A percentile compares a stretch with the other conserved stretches of the same genome.
phyloP scores from a whole-genome alignment of 2,113 vertebrate species.

The Nannobrachium achirus region DNA sequence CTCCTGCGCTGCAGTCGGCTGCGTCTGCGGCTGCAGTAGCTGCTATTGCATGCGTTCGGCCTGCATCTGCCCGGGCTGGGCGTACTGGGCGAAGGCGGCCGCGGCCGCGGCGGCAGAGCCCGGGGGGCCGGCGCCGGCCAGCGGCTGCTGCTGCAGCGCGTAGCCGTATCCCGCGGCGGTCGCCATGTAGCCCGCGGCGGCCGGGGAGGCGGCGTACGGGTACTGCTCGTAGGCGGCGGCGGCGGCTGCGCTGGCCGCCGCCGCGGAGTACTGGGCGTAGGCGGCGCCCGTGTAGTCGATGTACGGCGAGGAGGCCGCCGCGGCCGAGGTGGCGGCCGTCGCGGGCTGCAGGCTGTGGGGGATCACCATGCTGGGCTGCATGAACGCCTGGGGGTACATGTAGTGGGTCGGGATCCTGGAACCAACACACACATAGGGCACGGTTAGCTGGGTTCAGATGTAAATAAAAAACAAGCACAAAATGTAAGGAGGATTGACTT shows the following conservation, averaged over 20 bases:
- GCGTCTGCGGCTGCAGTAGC: constrained; percentile 64
- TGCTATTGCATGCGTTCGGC: constrained; percentile 97
- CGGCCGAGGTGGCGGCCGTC: constrained; percentile 78
- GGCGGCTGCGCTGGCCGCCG: constrained; percentile 82
- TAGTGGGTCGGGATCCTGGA: constrained; percentile 97
- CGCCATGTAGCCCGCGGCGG: constrained; percentile 88
- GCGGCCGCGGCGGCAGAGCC: constrained; percentile 87
- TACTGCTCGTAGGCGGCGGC: constrained; percentile 93
- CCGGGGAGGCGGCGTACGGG: constrained; percentile 92
- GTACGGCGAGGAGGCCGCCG: constrained; percentile 89
- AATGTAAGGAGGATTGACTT: too few species aligned
- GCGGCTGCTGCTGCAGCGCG: constrained; percentile 93
- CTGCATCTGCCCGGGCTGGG: constrained; percentile 96
- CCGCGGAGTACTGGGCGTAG: constrained; percentile 93
- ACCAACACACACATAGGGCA: constrained; percentile 42
- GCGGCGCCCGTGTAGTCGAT: constrained; percentile 97
- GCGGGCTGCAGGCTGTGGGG: constrained; percentile 80
- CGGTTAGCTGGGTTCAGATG: constrained; percentile 40
- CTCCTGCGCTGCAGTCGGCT: constrained; percentile 39
- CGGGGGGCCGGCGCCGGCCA: constrained; percentile 84
- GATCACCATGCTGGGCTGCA: constrained; percentile 96
- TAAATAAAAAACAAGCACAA: too few species aligned
- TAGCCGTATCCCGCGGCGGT: constrained; percentile 92
- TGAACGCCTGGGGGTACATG: constrained; percentile 96
- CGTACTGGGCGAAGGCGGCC: constrained; percentile 93